Base-by-base conservation (phyloP, 2,888 invertebrate species). In the Acrobeloides nanus region DNA sequence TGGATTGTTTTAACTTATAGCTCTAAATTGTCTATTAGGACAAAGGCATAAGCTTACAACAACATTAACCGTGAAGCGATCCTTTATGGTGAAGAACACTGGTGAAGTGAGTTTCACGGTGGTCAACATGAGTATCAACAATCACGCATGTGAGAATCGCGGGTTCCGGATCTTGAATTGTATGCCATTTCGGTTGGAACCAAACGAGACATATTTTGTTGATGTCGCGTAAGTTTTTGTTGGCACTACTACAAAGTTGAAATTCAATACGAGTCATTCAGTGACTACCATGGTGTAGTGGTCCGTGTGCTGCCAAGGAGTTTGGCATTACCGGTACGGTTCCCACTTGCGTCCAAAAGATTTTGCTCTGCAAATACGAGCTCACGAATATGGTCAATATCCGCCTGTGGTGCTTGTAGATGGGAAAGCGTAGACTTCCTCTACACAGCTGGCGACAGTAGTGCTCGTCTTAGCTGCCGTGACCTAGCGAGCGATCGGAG, bases 31-130 rank as follows among this genome's bases (percentile, higher is more conserved):
- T 17, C n/a, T 45, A 59, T 6, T 49, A 66, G 63, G 72, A 27
- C 59, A 64, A 20, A 61, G 64, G 59, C 70, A 74, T 54, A 65
- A 66, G 60, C 64, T 80, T 21, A 75, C 79, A 43, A 83, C 84
- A 3, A 82, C 83, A 74, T 78, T 87, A 42, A 83, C 83, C 8
- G 84, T 86, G 17, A 84, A 84, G 62, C 81, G 87, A 51, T 82
- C 85, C 34, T 90, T 90, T 75, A 82, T 83, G 8, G 85, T 86
- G 20, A 81, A 84, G 62, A 95, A 95, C 78, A 84, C 85, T n/a
- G 93, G 93, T 1, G 85, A 85, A 71, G 68, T 72, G 38, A 48
- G 40, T 21, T 23, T 32, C 66, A 59, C 81, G 18, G 59, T 73
- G 7, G 58, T 62, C 29, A 73, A 73, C 48, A 61, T 72, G 55